phyloP scores from a whole-genome alignment of 1,140 invertebrate species.

The Tetragnatha versicolor region DNA sequence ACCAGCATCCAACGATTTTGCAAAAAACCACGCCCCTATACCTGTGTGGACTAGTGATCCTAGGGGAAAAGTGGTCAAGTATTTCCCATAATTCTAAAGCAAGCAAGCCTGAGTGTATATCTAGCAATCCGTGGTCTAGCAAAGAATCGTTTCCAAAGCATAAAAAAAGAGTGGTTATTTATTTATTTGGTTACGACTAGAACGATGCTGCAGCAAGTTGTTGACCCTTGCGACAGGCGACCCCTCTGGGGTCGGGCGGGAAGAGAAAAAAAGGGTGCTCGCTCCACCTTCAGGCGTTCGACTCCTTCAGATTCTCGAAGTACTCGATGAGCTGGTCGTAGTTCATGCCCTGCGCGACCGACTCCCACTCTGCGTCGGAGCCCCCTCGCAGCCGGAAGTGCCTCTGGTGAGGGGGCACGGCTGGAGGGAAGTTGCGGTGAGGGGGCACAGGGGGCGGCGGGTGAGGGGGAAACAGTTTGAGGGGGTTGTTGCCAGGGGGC shows the following conservation, averaged over 20 bases:
- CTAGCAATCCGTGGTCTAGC: too few species aligned
- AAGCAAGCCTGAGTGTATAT: too few species aligned
- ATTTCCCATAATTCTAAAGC: too few species aligned
- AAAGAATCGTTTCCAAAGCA: too few species aligned
- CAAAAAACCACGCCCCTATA: too few species aligned
- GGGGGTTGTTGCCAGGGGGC: neutral
- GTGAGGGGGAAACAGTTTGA: conserved; percentile 66
- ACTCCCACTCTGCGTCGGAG: conserved; percentile 53
- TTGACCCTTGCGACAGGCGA: conserved; percentile 14
- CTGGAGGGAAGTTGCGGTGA: conserved; percentile 73
- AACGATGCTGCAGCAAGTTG: conserved; percentile 38
- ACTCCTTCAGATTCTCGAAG: conserved; percentile 95
- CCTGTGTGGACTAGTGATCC: too few species aligned
- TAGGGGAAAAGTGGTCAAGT: too few species aligned
- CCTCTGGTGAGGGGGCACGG: conserved; percentile 60
- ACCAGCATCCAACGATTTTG: too few species aligned
- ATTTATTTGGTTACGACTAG: too few species aligned
- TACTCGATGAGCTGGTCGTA: conserved; percentile 97
- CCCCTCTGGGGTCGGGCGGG: neutral
- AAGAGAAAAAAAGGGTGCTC: neutral
- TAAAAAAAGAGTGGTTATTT: too few species aligned
- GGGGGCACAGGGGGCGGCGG: conserved; percentile 86
- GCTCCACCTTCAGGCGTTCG: conserved; percentile 67
- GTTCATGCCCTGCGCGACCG: conserved; percentile 76
- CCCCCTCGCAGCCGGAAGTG: conserved; percentile 14